phyloP scores from a whole-genome alignment of 2,113 vertebrate species.

The Ochotona curzoniae region DNA sequence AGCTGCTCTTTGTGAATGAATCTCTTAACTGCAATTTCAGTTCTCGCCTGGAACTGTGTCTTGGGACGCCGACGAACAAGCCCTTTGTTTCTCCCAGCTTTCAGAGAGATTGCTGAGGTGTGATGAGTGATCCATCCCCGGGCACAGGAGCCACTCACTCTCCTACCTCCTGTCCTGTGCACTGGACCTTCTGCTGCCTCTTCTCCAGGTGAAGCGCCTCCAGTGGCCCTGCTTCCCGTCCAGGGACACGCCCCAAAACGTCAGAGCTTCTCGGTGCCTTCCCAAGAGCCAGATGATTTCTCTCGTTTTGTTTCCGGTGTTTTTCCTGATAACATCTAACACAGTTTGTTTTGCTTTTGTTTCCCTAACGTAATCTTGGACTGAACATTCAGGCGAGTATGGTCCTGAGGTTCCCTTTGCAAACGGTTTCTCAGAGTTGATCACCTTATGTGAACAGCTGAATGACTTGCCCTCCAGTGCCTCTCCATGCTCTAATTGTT shows the following conservation, averaged over 20 bases:
- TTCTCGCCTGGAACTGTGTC: neutral
- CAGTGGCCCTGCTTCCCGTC: neutral
- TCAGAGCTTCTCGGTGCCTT: neutral
- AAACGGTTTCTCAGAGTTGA: neutral
- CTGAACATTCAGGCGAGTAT: neutral
- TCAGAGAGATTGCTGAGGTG: conserved; percentile 7
- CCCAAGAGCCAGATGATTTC: neutral
- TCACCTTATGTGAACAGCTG: neutral
- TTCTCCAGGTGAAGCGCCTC: neutral
- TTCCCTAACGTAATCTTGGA: neutral
- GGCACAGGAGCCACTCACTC: neutral
- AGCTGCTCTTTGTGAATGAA: neutral
- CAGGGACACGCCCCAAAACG: neutral
- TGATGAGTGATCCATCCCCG: neutral
- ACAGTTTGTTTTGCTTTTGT: neutral
- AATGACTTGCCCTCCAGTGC: neutral
- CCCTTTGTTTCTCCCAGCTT: neutral
- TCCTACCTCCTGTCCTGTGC: neutral
- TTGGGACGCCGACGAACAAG: neutral
- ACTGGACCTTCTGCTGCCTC: neutral
- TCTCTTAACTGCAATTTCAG: neutral
- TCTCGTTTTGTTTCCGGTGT: neutral
- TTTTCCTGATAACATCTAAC: neutral
- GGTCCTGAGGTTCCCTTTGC: neutral
- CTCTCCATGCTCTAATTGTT: neutral